Base-by-base conservation (phyloP, 2,113 vertebrate species). In the Calidris pugnax region DNA sequence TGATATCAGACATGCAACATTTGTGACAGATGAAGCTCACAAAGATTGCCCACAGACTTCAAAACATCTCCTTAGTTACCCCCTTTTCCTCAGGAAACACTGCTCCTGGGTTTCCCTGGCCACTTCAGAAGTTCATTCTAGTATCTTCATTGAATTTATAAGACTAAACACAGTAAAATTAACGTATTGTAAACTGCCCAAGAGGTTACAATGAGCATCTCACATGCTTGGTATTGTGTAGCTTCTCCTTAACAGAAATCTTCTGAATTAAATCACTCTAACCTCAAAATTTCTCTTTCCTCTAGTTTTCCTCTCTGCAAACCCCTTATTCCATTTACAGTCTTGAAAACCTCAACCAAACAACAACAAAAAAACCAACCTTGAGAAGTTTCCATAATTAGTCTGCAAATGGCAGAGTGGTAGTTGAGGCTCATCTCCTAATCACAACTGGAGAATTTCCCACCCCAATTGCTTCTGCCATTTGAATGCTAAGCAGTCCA, bases 1-100 rank as follows among this genome's bases (percentile, higher is more conserved):
- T 75, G 37, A n/a, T 95, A 83, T 91, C 81, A 96, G 96, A 95
- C 72, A 79, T 76, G 23, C 69, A 95, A 96, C 41, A 83, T 85
- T 96, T 87, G 74, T 97, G 96, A 96, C 95, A 96, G 95, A 96
- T 90, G 87, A 92, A 93, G 67, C 72, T 96, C 79, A 79, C 62
- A 89, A 93, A 76, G 95, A 93, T 92, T 95, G 86, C 94, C 92
- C 91, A 96, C 73, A 97, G 96, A 90, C 85, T 95, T 96, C 85
- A 78, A 72, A 93, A 88, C 1, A 35, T 77, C 85, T 92, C 63
- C 82, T 93, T 71, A 86, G 57, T 93, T 87, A 83, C 37, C 71
- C 66, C 74, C 6, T 80, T 66, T 85, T 94, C 84, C 62, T 82
- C 37, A 63, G 59, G 62, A 93, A 89, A 91, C 55, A 81, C 68